Percentiles rank a stretch among this genome's conserved stretches.
phyloP scores from a whole-genome alignment of 2,888 invertebrate genomes.

The Bellardia pandia region DNA sequence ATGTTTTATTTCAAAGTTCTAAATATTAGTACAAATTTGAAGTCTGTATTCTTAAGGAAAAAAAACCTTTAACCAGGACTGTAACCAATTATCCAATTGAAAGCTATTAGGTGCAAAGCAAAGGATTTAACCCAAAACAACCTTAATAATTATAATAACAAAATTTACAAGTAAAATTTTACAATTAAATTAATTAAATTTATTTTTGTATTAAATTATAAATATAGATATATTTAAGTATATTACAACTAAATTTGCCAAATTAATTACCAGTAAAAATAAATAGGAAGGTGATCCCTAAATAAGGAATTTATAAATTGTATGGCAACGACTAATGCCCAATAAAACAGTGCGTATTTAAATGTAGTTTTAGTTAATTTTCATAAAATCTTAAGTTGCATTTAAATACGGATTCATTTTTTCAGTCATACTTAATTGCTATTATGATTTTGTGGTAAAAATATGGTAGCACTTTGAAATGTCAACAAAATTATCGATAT shows the following conservation, averaged over 20 bases:
- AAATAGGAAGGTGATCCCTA: not conserved
- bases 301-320: not conserved
- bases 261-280: not conserved
- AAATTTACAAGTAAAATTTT: slow-evolving; percentile 40
- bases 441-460: too few relatives aligned
- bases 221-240: not conserved
- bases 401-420: too few relatives aligned
- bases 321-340: too few relatives aligned
- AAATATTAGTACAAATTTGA: not conserved
- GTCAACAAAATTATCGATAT: too few relatives aligned
- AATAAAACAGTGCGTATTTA: too few relatives aligned
- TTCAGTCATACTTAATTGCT: too few relatives aligned
- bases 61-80: slow-evolving; percentile 41
- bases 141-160: not conserved
- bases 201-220: slow-evolving; percentile 28
- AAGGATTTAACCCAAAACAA: not conserved
- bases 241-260: slow-evolving; percentile 3
- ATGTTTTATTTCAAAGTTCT: not conserved
- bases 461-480: too few relatives aligned
- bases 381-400: too few relatives aligned
- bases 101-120: not conserved
- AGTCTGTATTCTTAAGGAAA: not conserved
- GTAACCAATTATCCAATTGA: slow-evolving; percentile 42
- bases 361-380: too few relatives aligned
- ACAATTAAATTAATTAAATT: slow-evolving; percentile 23